Base-by-base conservation (phyloP, 2,888 invertebrate genomes). In the Macrophya annulata region DNA sequence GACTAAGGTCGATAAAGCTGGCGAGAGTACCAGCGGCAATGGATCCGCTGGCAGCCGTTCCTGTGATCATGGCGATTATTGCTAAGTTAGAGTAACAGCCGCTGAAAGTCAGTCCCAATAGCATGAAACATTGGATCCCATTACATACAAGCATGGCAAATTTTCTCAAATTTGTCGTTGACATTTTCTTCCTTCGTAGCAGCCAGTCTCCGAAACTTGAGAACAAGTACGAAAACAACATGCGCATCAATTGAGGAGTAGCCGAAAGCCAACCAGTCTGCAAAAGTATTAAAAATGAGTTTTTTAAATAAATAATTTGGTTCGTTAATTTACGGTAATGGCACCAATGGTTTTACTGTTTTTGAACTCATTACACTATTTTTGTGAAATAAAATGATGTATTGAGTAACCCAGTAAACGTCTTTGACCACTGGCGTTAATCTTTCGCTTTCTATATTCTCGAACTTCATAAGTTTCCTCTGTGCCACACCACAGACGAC, bases 1-100 rank as follows among this genome's bases (percentile, higher is more conserved):
- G 96, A 85, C 96, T 95, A 77, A 96, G 94, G 88, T 97, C 96
- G 10, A 97, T 96, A 85, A 96, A 94, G 84, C 95, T 95, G 4
- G 96, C 95, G 48, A 96, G 92, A 0, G 96, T 94, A 88, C 97
- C 96, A 9, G 97, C 96, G 85, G 96, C 2, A 62, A 62, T 4
- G 25, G 62, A 9, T 25, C 62, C 62, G 62, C 62, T 62, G 12
- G 95, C 93, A 68, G 95, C 95, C 1, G 95, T 95, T 0, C 96
- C 96, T n/a, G 95, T 87, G 55, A 95, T 95, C 87, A 96, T 93
- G 87, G 96, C 94, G 3, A 95, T 89, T 74, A 96, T 95, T 0
- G 96, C 96, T 4, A 94, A 93, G 0, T 92, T 93, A 4, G 95
- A 94, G 89, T 96, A 94, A 89, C 96, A 96, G 0, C 96, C 96